These are phyloP conservation scores for Eupithecia insigniata DNA, from an alignment of 2,888 invertebrate genomes.

Conservation along the genomic window DNA sequence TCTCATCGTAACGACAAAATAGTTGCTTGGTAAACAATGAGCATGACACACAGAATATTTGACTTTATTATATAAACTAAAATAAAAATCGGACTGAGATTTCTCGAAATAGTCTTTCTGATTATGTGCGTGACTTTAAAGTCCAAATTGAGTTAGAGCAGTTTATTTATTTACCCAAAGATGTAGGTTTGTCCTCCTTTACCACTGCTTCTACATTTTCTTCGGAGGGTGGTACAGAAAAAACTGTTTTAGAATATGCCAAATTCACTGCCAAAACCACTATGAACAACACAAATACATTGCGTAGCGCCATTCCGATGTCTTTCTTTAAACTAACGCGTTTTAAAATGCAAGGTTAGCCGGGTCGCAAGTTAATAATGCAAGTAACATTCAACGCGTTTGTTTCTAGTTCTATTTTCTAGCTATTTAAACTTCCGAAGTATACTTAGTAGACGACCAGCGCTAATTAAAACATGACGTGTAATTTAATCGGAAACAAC, in stretches of 20 bases:
- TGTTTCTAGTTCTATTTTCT: slow-evolving; percentile 17
- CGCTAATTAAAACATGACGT: slow-evolving; percentile 36
- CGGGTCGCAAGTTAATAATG: slow-evolving; percentile 23
- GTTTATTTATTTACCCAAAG: slow-evolving; percentile 17
- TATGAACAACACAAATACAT: slow-evolving; percentile 26
- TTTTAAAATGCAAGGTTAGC: slow-evolving; percentile 18
- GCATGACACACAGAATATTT: background rate
- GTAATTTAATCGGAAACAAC: slow-evolving; percentile 36
- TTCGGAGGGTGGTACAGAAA: background rate
- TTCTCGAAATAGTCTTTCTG: background rate
- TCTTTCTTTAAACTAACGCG: background rate
- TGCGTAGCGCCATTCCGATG: slow-evolving; percentile 18
- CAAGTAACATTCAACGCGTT: slow-evolving; percentile 18
- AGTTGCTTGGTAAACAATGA: background rate
- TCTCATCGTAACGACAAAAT: background rate
- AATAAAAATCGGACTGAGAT: background rate
- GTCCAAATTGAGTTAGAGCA: background rate
- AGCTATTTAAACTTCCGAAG: slow-evolving; percentile 14
- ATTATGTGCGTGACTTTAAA: background rate
- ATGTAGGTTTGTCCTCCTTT: slow-evolving; percentile 5
- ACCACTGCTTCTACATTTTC: slow-evolving; percentile 12
- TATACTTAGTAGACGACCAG: slow-evolving; percentile 22
- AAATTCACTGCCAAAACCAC: slow-evolving; percentile 26
- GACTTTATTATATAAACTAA: background rate
- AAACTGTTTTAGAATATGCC: slow-evolving; percentile 25